These are phyloP conservation scores for Anguilla japonica DNA, from an alignment of 2,113 vertebrate genomes.

Conservation along the genomic window DNA sequence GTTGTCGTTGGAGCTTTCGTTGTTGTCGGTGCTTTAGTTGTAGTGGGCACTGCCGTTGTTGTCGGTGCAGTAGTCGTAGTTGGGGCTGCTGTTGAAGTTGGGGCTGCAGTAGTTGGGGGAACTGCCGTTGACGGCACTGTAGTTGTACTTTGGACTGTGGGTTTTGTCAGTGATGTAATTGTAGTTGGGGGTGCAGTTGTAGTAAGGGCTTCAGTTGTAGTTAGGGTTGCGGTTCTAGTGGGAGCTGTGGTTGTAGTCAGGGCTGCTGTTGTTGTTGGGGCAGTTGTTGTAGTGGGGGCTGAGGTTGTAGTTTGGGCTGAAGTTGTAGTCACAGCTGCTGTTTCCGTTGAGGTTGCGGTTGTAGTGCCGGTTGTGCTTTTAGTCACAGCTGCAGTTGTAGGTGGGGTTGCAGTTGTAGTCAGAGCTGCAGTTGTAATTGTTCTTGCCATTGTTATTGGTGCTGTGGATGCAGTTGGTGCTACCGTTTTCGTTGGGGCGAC, in stretches of 20 bases:
- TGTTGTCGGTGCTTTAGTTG: neutral
- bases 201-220: neutral
- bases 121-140: too few species aligned
- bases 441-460: too few species aligned
- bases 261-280: too few species aligned
- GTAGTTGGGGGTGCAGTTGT: slow-evolving; percentile 4
- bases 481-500: neutral
- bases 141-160: neutral
- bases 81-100: too few species aligned
- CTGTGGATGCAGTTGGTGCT: neutral
- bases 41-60: neutral
- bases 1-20: too few species aligned
- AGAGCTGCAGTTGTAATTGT: neutral
- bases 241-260: neutral
- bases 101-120: too few species aligned
- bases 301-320: neutral
- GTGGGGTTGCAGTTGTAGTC: neutral
- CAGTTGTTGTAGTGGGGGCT: too few species aligned
- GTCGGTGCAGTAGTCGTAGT: neutral
- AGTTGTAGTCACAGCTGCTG: too few species aligned
- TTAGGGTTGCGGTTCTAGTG: neutral
- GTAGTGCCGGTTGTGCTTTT: neutral
- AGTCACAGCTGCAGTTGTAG: neutral
- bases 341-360: too few species aligned
- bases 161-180: too few species aligned